Evolutionary conservation across 2,888 invertebrate species (phyloP).

Genomic region (Orthonevra nobilis): DNA sequence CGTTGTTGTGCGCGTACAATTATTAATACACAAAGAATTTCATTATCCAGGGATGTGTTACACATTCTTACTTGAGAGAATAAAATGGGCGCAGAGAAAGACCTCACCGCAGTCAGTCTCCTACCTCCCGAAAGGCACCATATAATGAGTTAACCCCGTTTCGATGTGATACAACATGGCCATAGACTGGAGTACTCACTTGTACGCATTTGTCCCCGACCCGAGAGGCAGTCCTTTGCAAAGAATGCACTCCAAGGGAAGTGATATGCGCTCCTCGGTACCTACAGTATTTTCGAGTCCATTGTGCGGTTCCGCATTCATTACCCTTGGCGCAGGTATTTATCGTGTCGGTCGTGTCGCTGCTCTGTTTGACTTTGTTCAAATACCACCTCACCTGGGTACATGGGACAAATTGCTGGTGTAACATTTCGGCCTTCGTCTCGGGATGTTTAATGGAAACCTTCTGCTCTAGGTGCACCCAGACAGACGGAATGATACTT

Average conservation of each 20-base stretch:
- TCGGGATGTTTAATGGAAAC: constrained; percentile 20
- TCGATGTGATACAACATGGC: constrained; percentile 32
- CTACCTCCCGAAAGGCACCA: constrained; percentile 23
- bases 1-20: constrained; percentile 35
- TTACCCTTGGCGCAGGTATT: constrained; percentile 43
- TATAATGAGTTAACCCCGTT: constrained; percentile 65
- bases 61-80: constrained; percentile 44
- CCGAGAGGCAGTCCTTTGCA: constrained; percentile 12
- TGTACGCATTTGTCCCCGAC: constrained; percentile 65
- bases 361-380: constrained; percentile 27
- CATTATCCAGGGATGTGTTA: constrained; percentile 68
- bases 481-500: constrained; percentile 52
- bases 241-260: constrained; percentile 19
- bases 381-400: constrained; percentile 32
- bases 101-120: constrained; percentile 13
- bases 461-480: constrained; percentile 19
- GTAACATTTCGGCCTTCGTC: constrained; percentile 17
- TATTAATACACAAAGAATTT: constrained; percentile 62
- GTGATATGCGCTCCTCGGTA: constrained; percentile 20
- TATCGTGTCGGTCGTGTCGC: constrained; percentile 50
- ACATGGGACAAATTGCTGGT: constrained; percentile 27
- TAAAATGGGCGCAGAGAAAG: constrained; percentile 22
- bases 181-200: constrained; percentile 11
- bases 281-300: constrained; percentile 17
- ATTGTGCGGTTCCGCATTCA: constrained; percentile 58